A percentile compares a stretch with the other conserved stretches of the same genome.
Conservation (phyloP, 2,113 vertebrate genomes). For the Apodemus sylvaticus region DNA sequence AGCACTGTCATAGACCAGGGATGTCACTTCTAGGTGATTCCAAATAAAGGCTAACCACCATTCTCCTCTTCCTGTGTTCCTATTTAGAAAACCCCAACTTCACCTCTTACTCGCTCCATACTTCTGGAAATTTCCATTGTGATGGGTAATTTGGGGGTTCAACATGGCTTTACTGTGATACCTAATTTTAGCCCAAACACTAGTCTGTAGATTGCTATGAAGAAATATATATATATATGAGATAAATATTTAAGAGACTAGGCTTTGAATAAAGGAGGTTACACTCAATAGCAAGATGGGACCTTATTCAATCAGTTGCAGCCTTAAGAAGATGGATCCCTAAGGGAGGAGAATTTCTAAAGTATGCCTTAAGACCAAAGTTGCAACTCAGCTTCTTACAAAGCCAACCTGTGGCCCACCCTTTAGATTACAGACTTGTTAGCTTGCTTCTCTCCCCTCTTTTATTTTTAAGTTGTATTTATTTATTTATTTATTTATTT, state of each 20-base stretch:
- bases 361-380: too few relatives aligned
- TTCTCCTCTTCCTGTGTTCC: not conserved
- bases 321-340: not conserved
- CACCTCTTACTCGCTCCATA: not conserved
- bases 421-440: not conserved
- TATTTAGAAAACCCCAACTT: not conserved
- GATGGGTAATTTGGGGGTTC: not conserved
- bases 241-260: not conserved
- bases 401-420: too few relatives aligned
- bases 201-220: not conserved
- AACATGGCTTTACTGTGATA: not conserved
- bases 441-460: not conserved
- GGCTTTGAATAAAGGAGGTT: not conserved
- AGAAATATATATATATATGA: not conserved
- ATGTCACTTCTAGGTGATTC: not conserved
- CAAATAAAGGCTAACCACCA: not conserved
- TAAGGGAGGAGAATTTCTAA: not conserved
- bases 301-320: too few relatives aligned
- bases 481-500: too few relatives aligned
- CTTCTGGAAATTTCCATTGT: not conserved
- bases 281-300: not conserved
- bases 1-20: not conserved
- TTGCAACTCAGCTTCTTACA: not conserved
- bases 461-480: too few relatives aligned
- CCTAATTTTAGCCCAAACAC: not conserved